Evolutionary conservation across 64 coral and sea anemone genomes (phyloP).

Genomic region (Acropora yongei): DNA sequence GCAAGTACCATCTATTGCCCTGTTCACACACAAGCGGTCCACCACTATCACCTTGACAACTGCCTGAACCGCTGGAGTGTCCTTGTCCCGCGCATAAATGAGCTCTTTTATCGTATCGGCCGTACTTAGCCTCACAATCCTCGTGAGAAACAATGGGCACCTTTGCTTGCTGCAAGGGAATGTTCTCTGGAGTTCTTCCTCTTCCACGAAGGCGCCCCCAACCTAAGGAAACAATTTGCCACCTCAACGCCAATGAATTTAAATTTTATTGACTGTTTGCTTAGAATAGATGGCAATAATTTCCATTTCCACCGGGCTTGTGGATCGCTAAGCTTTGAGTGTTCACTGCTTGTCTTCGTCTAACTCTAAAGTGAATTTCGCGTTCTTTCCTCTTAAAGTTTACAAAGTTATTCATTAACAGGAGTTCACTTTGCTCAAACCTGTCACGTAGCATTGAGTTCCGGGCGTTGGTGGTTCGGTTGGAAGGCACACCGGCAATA

Average conservation of each 20-base stretch:
- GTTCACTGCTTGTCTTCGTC: too few species aligned
- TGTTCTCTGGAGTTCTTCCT: slow-evolving; percentile 16
- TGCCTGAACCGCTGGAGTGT: slow-evolving; percentile 48
- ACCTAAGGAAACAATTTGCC: neutral
- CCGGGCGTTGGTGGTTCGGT: slow-evolving; percentile 15
- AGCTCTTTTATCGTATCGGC: slow-evolving; percentile 34
- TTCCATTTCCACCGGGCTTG: too few species aligned
- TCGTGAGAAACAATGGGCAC: slow-evolving; percentile 71
- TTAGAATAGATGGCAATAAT: neutral
- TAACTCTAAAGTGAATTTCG: too few species aligned
- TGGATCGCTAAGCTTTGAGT: too few species aligned
- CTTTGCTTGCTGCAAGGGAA: slow-evolving; percentile 67
- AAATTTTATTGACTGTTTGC: neutral
- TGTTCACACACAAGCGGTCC: slow-evolving; percentile 58
- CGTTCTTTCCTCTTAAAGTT: too few species aligned
- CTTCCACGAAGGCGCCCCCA: slow-evolving; percentile 61
- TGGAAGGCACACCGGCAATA: slow-evolving; percentile 64
- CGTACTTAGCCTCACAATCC: slow-evolving; percentile 67
- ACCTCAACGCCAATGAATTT: neutral
- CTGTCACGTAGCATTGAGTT: slow-evolving; percentile 58
- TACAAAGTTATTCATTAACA: too few species aligned
- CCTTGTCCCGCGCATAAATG: slow-evolving; percentile 81
- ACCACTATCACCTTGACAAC: slow-evolving; percentile 71
- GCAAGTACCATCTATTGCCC: slow-evolving; percentile 34
- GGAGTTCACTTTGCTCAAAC: neutral